Percentiles rank a stretch among this genome's conserved stretches.
Evolutionary conservation across 2,113 vertebrate genomes (phyloP).

Genomic region (Myotis brandtii): DNA sequence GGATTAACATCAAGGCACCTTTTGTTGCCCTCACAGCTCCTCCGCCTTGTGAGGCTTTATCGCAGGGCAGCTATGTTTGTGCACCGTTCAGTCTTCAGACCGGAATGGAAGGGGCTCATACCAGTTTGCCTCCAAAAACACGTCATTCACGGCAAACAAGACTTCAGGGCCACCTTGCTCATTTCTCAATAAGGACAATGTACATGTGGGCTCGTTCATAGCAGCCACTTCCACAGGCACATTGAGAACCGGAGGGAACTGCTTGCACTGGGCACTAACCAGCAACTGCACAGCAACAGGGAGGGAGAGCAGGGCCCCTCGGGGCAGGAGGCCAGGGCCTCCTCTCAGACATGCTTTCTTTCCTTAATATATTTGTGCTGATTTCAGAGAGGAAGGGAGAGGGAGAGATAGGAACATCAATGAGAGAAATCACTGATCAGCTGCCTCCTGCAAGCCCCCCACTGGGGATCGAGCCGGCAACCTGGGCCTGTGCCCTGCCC

Average conservation of each 20-base stretch:
- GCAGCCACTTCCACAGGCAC: neutral
- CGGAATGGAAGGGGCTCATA: neutral
- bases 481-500: too few species aligned
- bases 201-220: neutral
- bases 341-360: neutral
- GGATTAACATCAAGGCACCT: neutral
- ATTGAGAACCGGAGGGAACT: neutral
- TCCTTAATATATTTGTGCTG: too few species aligned
- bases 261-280: neutral
- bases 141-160: neutral
- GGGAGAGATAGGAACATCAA: too few species aligned
- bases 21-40: neutral
- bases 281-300: neutral
- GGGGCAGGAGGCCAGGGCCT: neutral
- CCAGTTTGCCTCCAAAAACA: neutral
- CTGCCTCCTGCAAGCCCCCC: too few species aligned
- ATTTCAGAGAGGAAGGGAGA: too few species aligned
- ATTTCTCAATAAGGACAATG: neutral
- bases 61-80: neutral
- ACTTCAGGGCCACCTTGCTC: neutral
- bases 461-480: too few species aligned
- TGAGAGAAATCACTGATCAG: too few species aligned
- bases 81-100: neutral
- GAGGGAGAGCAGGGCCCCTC: neutral
- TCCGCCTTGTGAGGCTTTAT: neutral